A percentile compares a stretch with the other conserved stretches of the same genome.
These are phyloP conservation scores for Rhagonycha fulva DNA, from an alignment of 2,888 invertebrate genomes.

Conservation along the genomic window DNA sequence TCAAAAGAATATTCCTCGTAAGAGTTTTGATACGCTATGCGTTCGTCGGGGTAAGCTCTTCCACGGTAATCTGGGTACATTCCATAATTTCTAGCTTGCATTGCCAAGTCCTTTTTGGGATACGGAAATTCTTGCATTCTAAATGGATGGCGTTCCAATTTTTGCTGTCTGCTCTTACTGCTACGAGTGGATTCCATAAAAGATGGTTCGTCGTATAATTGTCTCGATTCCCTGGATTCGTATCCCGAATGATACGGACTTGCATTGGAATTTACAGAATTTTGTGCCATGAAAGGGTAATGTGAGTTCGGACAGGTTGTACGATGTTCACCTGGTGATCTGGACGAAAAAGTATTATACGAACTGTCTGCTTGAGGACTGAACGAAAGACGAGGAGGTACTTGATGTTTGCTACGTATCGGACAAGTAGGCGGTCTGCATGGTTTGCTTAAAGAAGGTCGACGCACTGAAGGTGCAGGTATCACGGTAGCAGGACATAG, in stretches of 20 bases:
- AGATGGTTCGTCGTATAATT: neutral
- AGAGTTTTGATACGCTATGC: neutral
- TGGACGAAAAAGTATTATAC: neutral
- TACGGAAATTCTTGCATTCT: neutral
- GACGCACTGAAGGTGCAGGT: neutral
- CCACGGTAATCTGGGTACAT: conserved; percentile 13
- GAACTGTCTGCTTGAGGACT: neutral
- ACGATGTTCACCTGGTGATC: neutral
- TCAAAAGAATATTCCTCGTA: neutral
- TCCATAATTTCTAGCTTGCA: conserved; percentile 8
- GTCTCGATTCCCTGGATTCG: neutral
- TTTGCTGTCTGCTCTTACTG: neutral
- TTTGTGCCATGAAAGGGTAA: neutral
- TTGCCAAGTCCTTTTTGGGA: neutral
- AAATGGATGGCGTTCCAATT: neutral
- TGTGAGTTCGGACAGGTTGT: neutral
- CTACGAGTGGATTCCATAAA: neutral
- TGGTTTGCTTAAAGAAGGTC: neutral
- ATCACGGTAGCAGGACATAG: neutral
- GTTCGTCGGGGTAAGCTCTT: conserved; percentile 4
- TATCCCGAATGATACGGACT: neutral
- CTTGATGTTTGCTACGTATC: neutral
- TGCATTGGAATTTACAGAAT: neutral
- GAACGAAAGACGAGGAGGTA: neutral
- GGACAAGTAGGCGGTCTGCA: neutral